Percentiles rank a stretch among this genome's conserved stretches.
phyloP scores from a whole-genome alignment of 92 coral and sea anemone genomes.

The Porites cylindrica region DNA sequence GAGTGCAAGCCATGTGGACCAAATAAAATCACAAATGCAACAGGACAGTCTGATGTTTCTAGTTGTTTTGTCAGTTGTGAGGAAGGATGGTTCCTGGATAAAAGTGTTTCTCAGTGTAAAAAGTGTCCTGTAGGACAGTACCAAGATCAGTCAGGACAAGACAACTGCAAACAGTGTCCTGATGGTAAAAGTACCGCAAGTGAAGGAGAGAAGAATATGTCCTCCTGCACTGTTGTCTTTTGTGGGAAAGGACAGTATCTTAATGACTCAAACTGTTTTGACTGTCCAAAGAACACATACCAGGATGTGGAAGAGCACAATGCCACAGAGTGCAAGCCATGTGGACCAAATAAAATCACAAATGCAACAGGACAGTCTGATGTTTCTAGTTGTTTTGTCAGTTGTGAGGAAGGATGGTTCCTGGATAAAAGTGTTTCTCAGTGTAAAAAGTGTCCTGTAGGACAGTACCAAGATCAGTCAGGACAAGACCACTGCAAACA shows the following conservation, averaged over 20 bases:
- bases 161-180: constrained; percentile 46
- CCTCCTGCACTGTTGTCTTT: constrained; percentile 26
- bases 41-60: constrained; percentile 36
- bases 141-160: constrained; percentile 49
- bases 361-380: constrained; percentile 31
- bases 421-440: constrained; percentile 5
- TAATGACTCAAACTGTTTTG: constrained; percentile 31
- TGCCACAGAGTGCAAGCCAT: constrained; percentile 40
- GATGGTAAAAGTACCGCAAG: constrained; percentile 31
- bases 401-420: constrained; percentile 56
- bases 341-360: constrained; percentile 51
- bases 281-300: constrained; percentile 56
- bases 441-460: constrained; percentile 57
- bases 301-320: constrained; percentile 40
- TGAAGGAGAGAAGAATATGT: constrained; percentile 15
- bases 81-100: constrained; percentile 50
- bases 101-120: constrained; percentile 29
- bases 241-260: constrained; percentile 67
- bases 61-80: constrained; percentile 45
- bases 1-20: constrained; percentile 55
- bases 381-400: constrained; percentile 29
- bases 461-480: constrained; percentile 71
- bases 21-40: constrained; percentile 44
- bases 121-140: constrained; percentile 59
- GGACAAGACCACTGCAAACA: constrained; percentile 34